Base-by-base conservation (phyloP, 1,140 invertebrate genomes). In the Zaprionus ghesquierei region DNA sequence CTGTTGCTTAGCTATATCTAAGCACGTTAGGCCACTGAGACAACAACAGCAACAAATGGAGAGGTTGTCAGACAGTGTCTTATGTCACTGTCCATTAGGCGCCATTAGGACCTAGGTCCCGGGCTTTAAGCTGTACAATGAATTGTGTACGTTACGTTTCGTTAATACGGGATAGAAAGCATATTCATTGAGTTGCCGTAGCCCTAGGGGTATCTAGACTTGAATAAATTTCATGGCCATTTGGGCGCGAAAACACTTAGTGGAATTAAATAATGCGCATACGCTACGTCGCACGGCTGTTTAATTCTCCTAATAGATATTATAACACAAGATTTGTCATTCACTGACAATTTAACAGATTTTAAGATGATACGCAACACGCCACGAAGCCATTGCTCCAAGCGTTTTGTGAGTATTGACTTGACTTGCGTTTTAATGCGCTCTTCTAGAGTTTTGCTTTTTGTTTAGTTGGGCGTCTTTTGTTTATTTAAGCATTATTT, bases 271-370 rank as follows among this genome's bases (percentile, higher is more conserved):
- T 89, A 89, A 75, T 75, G 77, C 79, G 84, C 80, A 89, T 84
- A 84, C 79, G 84, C 62, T 73, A 77, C 84, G 77, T 77, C 66
- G 55, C 50, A 70, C 54, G 64, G 53, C 56, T 77, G 73, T 81
- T 89, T 80, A 89, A 89, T 89, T 89, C 87, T 64, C 68, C 68
- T 84, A 89, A 89, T 89, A 84, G 84, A 79, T 77, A 89, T 89
- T 89, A 89, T 89, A 80, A 78, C 85, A 89, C 84, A 89, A 89
- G 89, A 89, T 89, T 89, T 89, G 84, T 89, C 84, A 89, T 89
- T 89, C 77, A 89, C 84, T 80, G 85, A 76, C 84, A 84, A 89
- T 89, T 89, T 80, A 89, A 89, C 84, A 89, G 82, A 84, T 81
- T 87, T 69, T 29, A 27, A 31, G 49, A 66, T 61, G 61, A 73